phyloP scores from a whole-genome alignment of 2,888 invertebrate genomes.

The Platyscelio sp. region DNA sequence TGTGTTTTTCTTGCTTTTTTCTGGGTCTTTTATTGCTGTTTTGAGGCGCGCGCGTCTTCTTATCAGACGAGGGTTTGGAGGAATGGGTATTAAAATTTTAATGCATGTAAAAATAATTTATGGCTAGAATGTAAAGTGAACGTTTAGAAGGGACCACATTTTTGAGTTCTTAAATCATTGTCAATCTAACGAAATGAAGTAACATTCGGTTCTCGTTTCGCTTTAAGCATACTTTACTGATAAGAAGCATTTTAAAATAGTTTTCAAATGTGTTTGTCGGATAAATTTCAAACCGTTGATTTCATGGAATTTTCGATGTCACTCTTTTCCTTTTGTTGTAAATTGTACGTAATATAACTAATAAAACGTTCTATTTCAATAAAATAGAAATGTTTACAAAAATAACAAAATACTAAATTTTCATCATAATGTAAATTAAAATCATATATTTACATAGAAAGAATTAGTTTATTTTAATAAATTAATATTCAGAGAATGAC shows the following conservation, averaged over 20 bases:
- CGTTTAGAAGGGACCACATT: constrained; percentile 34
- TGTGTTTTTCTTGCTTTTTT: not conserved
- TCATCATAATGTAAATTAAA: no score
- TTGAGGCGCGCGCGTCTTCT: constrained; percentile 19
- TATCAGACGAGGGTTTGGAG: constrained; percentile 20
- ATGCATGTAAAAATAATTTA: constrained; percentile 57
- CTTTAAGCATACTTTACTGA: constrained; percentile 21
- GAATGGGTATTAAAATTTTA: constrained; percentile 40
- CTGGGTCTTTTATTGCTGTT: constrained; percentile 21
- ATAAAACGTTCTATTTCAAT: no score
- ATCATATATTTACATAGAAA: no score
- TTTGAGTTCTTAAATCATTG: constrained; percentile 48
- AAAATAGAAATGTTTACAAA: no score
- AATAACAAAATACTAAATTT: no score
- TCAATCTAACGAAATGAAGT: constrained; percentile 38
- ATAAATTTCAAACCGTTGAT: no score
- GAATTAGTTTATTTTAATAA: no score
- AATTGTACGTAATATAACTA: no score
- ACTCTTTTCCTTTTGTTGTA: no score
- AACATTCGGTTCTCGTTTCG: constrained; percentile 17
- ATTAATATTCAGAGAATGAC: no score
- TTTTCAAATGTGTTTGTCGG: no score
- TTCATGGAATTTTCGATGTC: no score
- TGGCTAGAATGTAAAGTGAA: constrained; percentile 39
- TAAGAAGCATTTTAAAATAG: constrained; percentile 40